Conservation (phyloP, 2,888 invertebrate genomes). For the Ectemnius cavifrons region DNA sequence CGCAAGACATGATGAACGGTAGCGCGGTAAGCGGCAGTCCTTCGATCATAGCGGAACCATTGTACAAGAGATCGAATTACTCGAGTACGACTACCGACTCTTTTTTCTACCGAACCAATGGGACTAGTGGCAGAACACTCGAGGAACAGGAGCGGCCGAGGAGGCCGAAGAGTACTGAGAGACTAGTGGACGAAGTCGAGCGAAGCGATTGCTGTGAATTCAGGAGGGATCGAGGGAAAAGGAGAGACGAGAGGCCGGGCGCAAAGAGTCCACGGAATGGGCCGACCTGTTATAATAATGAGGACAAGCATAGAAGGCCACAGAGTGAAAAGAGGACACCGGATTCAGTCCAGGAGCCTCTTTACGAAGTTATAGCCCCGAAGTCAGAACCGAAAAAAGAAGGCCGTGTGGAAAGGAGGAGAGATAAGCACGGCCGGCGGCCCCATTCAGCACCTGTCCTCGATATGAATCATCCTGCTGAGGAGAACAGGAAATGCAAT, state of each 20-base stretch:
- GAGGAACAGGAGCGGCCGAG: slow-evolving; percentile 60
- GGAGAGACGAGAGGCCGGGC: slow-evolving; percentile 34
- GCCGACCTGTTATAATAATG: slow-evolving; percentile 28
- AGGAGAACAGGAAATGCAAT: slow-evolving; percentile 58
- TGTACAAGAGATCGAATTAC: slow-evolving; percentile 60
- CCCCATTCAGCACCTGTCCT: slow-evolving; percentile 73
- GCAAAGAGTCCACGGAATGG: slow-evolving; percentile 54
- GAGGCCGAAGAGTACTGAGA: slow-evolving; percentile 73
- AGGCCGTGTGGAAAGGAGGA: slow-evolving; percentile 53
- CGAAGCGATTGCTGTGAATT: slow-evolving; percentile 62
- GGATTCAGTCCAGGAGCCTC: slow-evolving; percentile 57
- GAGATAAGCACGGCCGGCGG: slow-evolving; percentile 59
- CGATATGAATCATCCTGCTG: slow-evolving; percentile 60
- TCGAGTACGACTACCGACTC: slow-evolving; percentile 58
- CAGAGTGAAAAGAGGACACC: slow-evolving; percentile 50
- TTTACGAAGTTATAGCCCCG: slow-evolving; percentile 66
- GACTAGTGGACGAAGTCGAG: slow-evolving; percentile 66
- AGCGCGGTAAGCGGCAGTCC: slow-evolving; percentile 54
- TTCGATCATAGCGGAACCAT: slow-evolving; percentile 57
- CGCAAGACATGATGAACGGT: slow-evolving; percentile 60
- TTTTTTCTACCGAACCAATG: slow-evolving; percentile 67
- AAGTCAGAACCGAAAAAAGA: slow-evolving; percentile 60
- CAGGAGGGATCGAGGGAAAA: slow-evolving; percentile 45
- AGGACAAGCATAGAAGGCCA: slow-evolving; percentile 48
- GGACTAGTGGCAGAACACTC: slow-evolving; percentile 59